Conservation (phyloP, 1,140 invertebrate genomes). For the Pseudomyrmex gracilis region DNA sequence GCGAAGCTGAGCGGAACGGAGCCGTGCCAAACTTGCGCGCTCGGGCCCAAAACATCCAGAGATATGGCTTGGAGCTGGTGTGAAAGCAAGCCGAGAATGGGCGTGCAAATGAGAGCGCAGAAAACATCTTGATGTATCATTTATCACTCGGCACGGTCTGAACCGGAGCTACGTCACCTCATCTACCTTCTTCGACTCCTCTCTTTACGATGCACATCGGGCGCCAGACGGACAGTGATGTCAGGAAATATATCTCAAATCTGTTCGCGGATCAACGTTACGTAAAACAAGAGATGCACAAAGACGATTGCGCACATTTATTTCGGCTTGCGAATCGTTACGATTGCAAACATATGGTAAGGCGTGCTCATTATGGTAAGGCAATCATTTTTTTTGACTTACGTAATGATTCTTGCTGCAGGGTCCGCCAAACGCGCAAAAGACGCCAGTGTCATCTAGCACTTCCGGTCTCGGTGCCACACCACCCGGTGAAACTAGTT, state of each 20-base stretch:
- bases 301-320: slow-evolving; percentile 8
- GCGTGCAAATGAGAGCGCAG: slow-evolving; percentile 74
- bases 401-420: slow-evolving; percentile 70
- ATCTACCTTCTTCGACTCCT: slow-evolving; percentile 10
- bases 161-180: slow-evolving; percentile 50
- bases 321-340: slow-evolving; percentile 2
- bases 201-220: slow-evolving; percentile 2
- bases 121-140: slow-evolving; percentile 75
- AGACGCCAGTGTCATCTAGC: slow-evolving; percentile 86
- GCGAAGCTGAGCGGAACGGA: not conserved
- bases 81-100: slow-evolving; percentile 74
- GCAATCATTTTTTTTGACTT: not conserved
- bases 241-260: slow-evolving; percentile 46
- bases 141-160: slow-evolving; percentile 64
- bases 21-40: slow-evolving; percentile 47
- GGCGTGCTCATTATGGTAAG: no score
- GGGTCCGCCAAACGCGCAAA: slow-evolving; percentile 96
- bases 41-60: slow-evolving; percentile 65
- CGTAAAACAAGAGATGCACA: slow-evolving; percentile 22
- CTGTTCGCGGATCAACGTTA: slow-evolving; percentile 16
- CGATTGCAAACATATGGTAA: not conserved
- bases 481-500: slow-evolving; percentile 91
- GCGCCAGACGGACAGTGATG: slow-evolving; percentile 38
- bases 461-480: slow-evolving; percentile 84
- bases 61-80: slow-evolving; percentile 67